Evolutionary conservation across 2,888 invertebrate species (phyloP), one percentile per base, ranked within the genome.

Genomic region (Ennomos fuscantarius): DNA sequence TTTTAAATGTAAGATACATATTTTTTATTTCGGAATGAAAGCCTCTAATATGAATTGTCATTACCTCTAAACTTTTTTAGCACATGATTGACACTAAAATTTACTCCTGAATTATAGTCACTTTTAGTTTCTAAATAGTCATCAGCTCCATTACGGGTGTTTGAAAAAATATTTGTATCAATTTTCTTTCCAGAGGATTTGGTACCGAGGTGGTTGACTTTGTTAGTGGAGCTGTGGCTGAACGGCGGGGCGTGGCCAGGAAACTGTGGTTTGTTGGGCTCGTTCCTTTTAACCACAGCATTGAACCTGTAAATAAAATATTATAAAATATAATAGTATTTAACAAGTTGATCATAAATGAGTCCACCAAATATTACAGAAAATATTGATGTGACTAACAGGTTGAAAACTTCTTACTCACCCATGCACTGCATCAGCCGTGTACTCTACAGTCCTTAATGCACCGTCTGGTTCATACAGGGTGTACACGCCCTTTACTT

Each of bases 401-500:
- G n/a, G n/a, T n/a, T n/a, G n/a, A n/a, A n/a, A n/a, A n/a, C n/a
- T n/a, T n/a, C n/a, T 42, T 5, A 60, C 70, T 59, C 41, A 93
- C 82, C 93, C 93, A 61, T 87, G 87, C 49, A 89, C 67, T 13
- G 92, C 81, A 66, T 92, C 92, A 43, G 91, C 91, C 3, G 92
- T 85, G 63, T 93, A 93, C 65, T 93, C 89, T 12, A 93, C 93
- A 34, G 89, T 92, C 47, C 92, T 79, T 41, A 88, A 62, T 0
- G 89, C 89, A n/a, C 93, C 93, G 63, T 93, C 93, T 1, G 93
- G 89, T 63, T 93, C 93, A 46, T 89, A 86, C 55, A 93, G 69
- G 0, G 87, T 84, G 74, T 93, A 92, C 11, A 77, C 82, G 0
- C 93, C 93, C 8, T 92, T 84, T 9, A 93, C 93, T 34, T 83